Conservation (phyloP, 2,888 invertebrate genomes). For the Thymelicus sylvestris region DNA sequence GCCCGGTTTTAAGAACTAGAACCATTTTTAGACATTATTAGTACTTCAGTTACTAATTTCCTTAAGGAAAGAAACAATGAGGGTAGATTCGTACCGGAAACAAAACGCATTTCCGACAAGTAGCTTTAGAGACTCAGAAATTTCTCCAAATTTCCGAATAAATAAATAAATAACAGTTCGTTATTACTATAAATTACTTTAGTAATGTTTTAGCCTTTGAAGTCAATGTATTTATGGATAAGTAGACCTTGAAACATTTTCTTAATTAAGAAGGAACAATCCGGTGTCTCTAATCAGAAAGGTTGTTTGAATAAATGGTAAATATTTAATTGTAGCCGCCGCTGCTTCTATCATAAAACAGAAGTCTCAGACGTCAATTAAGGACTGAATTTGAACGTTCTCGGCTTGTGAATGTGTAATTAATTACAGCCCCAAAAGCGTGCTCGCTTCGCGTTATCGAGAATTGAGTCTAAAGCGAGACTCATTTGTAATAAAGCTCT, state of each 20-base stretch:
- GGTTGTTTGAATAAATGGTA: constrained; percentile 49
- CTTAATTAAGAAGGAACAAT: constrained; percentile 54
- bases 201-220: constrained; percentile 23
- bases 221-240: constrained; percentile 29
- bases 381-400: constrained; percentile 57
- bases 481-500: constrained; percentile 36
- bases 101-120: constrained; percentile 15
- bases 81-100: constrained; percentile 2
- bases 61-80: neutral
- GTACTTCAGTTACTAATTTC: neutral
- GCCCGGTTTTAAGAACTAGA: no score
- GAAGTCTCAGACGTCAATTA: constrained; percentile 65
- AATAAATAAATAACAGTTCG: constrained; percentile 7
- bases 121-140: constrained; percentile 8
- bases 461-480: constrained; percentile 48
- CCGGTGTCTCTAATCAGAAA: constrained; percentile 46
- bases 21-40: no score
- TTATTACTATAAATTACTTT: constrained; percentile 20
- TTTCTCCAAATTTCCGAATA: constrained; percentile 20
- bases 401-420: constrained; percentile 64
- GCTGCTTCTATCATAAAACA: constrained; percentile 61
- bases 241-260: constrained; percentile 38
- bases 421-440: constrained; percentile 57
- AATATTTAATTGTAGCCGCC: constrained; percentile 64
- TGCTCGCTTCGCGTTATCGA: constrained; percentile 53